Evolutionary conservation across 2,113 vertebrate species (phyloP).

Genomic region (Ovis canadensis): DNA sequence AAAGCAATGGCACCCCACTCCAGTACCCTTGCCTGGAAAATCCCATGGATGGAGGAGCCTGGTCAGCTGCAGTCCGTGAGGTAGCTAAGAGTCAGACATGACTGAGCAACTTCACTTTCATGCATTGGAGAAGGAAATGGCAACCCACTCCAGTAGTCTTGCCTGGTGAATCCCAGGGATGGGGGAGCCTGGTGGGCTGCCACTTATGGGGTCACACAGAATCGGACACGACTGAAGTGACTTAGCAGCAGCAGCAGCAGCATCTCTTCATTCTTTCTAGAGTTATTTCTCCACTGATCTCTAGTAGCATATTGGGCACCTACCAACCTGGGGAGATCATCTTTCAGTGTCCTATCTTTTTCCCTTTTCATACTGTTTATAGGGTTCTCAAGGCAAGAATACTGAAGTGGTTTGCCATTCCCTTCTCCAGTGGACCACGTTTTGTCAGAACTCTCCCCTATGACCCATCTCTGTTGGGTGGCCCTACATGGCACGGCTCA

Average conservation of each 20-base stretch:
- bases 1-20: too few relatives aligned
- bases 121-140: neutral
- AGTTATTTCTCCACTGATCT: neutral
- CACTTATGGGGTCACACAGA: fast-evolving
- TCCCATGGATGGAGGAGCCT: neutral
- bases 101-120: neutral
- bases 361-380: neutral
- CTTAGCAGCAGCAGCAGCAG: too few relatives aligned
- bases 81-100: neutral
- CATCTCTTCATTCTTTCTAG: neutral
- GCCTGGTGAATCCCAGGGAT: neutral
- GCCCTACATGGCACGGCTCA: neutral
- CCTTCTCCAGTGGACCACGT: neutral
- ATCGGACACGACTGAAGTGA: too few relatives aligned
- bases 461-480: neutral
- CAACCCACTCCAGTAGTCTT: neutral
- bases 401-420: neutral
- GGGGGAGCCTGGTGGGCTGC: neutral
- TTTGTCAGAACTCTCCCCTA: neutral
- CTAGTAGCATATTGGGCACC: neutral
- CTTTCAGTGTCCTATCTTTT: neutral
- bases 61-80: neutral
- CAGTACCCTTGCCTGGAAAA: neutral
- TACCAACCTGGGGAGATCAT: neutral
- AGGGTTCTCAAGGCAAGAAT: neutral